Evolutionary conservation across 2,888 invertebrate species (phyloP).

Genomic region (Didymodactylos carnosus): DNA sequence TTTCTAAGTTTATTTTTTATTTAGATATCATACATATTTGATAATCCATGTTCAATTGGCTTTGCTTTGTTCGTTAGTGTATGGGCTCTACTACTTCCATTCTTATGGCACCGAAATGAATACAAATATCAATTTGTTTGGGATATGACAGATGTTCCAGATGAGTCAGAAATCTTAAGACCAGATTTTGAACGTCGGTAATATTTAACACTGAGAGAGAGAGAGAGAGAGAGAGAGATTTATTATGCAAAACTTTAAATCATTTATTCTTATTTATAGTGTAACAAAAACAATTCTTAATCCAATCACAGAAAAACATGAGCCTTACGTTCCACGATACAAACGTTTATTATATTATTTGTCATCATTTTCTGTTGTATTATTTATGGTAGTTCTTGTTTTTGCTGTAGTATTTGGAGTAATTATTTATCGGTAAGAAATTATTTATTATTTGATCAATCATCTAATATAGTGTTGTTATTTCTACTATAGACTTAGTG

Average conservation of each 20-base stretch:
- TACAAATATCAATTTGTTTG: slow-evolving; percentile 83
- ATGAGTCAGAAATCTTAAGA: slow-evolving; percentile 10
- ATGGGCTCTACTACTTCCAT: slow-evolving; percentile 79
- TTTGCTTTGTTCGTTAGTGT: slow-evolving; percentile 88
- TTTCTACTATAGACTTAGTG: neutral
- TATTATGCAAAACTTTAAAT: slow-evolving; percentile 7
- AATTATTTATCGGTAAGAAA: slow-evolving; percentile 55
- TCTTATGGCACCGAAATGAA: slow-evolving; percentile 82
- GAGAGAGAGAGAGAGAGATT: too few relatives aligned
- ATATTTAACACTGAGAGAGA: too few relatives aligned
- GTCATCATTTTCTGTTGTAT: slow-evolving; percentile 11
- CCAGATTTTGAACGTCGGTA: slow-evolving; percentile 5
- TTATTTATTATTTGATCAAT: neutral
- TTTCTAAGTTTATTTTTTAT: too few relatives aligned
- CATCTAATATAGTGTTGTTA: neutral
- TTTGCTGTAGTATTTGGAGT: slow-evolving; percentile 76
- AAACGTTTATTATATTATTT: neutral
- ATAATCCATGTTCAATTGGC: slow-evolving; percentile 78
- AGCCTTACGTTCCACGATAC: slow-evolving; percentile 10
- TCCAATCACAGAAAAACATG: neutral
- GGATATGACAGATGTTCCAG: slow-evolving; percentile 45
- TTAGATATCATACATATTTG: slow-evolving; percentile 60
- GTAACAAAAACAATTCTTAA: neutral
- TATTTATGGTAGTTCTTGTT: slow-evolving; percentile 42
- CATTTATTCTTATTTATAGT: too few relatives aligned